Percentiles rank a stretch among this genome's conserved stretches.
Conservation (phyloP, 2,888 invertebrate species). For the Clepsis dumicolana region DNA sequence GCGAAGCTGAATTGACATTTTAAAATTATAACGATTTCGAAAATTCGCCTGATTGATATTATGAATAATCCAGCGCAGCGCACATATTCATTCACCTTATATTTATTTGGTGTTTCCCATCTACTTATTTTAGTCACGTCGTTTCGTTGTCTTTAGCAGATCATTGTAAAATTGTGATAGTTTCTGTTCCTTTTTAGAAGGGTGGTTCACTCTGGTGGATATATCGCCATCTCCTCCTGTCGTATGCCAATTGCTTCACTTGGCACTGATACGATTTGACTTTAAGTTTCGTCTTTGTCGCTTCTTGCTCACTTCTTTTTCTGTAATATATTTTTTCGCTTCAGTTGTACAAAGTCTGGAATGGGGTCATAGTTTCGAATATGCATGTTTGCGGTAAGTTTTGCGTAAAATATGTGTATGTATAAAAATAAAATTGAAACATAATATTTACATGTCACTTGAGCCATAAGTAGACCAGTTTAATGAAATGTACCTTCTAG, state of each 20-base stretch:
- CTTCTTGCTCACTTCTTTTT: too few species aligned
- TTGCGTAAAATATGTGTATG: too few species aligned
- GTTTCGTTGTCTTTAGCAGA: background rate
- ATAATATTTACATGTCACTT: too few species aligned
- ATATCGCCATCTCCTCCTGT: background rate
- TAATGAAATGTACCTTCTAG: too few species aligned
- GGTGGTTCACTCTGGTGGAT: background rate
- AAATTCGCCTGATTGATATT: background rate
- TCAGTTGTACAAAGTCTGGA: too few species aligned
- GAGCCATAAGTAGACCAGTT: too few species aligned
- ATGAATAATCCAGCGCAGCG: background rate
- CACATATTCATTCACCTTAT: background rate
- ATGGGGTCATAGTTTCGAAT: too few species aligned
- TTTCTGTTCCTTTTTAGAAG: background rate
- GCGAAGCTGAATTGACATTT: slow-evolving; percentile 56
- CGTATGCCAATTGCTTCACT: background rate
- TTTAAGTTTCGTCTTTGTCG: background rate
- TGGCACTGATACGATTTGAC: background rate
- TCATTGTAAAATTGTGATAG: background rate
- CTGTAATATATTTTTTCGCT: too few species aligned
- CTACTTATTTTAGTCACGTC: background rate
- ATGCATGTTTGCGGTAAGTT: too few species aligned
- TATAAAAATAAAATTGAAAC: too few species aligned
- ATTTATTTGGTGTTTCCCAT: background rate
- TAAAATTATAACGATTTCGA: slow-evolving; percentile 1